These are phyloP conservation scores for Malacoraja senta DNA, from an alignment of 2,797 vertebrate genomes.

Conservation along the genomic window DNA sequence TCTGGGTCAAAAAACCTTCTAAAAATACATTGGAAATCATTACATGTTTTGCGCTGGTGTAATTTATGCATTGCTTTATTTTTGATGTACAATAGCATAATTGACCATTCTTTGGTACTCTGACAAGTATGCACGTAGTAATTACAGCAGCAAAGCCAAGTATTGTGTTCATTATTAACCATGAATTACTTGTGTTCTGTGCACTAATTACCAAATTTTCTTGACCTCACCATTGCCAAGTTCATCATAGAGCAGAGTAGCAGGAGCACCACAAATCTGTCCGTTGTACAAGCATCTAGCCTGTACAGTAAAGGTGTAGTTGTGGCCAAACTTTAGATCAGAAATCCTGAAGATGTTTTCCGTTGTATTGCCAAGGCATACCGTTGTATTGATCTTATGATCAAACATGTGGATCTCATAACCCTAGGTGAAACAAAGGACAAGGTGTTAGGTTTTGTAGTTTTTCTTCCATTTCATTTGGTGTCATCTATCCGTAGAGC, in stretches of 20 bases:
- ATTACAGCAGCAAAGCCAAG: conserved; percentile 12
- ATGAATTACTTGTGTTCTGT: background rate
- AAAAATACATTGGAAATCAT: background rate
- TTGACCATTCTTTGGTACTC: background rate
- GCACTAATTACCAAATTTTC: background rate
- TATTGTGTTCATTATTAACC: background rate
- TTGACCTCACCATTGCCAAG: conserved; percentile 58
- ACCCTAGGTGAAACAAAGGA: conserved; percentile 59
- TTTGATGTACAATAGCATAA: background rate
- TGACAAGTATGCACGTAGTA: background rate
- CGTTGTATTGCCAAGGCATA: conserved; percentile 82
- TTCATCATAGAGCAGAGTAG: conserved; percentile 75
- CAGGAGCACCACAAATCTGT: conserved; percentile 86
- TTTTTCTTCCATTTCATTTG: background rate
- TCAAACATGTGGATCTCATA: conserved; percentile 87
- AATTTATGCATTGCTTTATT: background rate
- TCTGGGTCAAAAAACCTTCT: background rate
- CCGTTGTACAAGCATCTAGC: conserved; percentile 75
- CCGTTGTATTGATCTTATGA: conserved; percentile 71
- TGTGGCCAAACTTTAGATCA: conserved; percentile 79
- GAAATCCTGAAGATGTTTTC: conserved; percentile 85
- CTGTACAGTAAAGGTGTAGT: conserved; percentile 88
- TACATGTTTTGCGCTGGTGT: background rate
- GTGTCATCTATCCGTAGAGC: background rate
- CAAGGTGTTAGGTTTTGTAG: conserved; percentile 3